A percentile compares a stretch with the other conserved stretches of the same genome.
Conservation (phyloP, 2,113 vertebrate genomes). For the Leiothrix lutea region DNA sequence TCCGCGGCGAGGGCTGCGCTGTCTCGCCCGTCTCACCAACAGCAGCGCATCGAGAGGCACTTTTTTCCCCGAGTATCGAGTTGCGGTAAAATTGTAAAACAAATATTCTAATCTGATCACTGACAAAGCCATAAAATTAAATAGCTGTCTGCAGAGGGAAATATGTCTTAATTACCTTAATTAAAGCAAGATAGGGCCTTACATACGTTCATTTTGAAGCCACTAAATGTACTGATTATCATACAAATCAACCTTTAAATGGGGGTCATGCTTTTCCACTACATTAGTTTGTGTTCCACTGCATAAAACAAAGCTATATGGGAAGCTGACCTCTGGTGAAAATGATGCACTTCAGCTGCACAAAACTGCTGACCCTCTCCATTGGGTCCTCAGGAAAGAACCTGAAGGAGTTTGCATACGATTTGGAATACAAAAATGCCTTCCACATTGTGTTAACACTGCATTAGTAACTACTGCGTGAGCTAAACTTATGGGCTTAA, state of each 20-base stretch:
- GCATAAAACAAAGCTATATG: slow-evolving; percentile 14
- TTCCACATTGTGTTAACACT: neutral
- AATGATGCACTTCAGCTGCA: neutral
- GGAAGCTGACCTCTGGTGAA: slow-evolving; percentile 38
- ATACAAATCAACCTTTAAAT: slow-evolving; percentile 64
- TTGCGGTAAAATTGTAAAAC: slow-evolving; percentile 31
- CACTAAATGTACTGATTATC: slow-evolving; percentile 49
- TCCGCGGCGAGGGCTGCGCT: neutral
- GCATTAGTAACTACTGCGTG: neutral
- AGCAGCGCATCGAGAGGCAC: neutral
- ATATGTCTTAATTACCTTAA: slow-evolving; percentile 69
- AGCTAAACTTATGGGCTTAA: neutral
- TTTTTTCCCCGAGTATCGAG: neutral
- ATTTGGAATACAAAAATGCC: neutral
- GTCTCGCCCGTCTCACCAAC: neutral
- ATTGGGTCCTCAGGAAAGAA: neutral
- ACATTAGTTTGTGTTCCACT: slow-evolving; percentile 58
- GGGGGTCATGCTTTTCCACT: slow-evolving; percentile 48
- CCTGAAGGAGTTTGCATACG: neutral
- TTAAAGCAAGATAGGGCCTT: slow-evolving; percentile 59
- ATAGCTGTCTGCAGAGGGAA: slow-evolving; percentile 61
- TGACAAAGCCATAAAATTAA: slow-evolving; percentile 64
- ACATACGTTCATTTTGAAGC: slow-evolving; percentile 24
- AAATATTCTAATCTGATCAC: slow-evolving; percentile 57
- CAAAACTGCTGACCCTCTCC: slow-evolving; percentile 28